Conservation (phyloP, 2,888 invertebrate genomes). For the Lithosia quadra region DNA sequence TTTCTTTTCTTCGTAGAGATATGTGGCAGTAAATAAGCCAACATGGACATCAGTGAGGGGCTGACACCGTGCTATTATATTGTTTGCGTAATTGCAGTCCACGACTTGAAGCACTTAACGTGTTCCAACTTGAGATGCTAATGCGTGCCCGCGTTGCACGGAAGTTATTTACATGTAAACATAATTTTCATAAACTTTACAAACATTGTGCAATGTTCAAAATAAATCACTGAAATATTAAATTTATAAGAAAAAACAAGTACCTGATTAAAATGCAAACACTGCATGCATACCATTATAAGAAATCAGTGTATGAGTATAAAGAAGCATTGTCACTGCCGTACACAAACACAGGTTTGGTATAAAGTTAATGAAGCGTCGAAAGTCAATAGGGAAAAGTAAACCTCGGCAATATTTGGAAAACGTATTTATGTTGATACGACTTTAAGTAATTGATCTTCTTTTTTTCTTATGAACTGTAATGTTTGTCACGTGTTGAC, state of each 20-base stretch:
- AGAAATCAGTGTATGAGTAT: slow-evolving; percentile 52
- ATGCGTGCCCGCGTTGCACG: slow-evolving; percentile 69
- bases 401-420: slow-evolving; percentile 65
- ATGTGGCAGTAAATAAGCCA: slow-evolving; percentile 68
- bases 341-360: slow-evolving; percentile 64
- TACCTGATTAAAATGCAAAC: slow-evolving; percentile 43
- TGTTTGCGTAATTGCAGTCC: slow-evolving; percentile 80
- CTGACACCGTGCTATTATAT: slow-evolving; percentile 78
- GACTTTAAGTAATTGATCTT: slow-evolving; percentile 52
- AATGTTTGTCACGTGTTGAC: slow-evolving; percentile 46
- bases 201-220: slow-evolving; percentile 24
- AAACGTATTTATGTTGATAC: slow-evolving; percentile 67
- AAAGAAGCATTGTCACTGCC: slow-evolving; percentile 52
- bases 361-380: slow-evolving; percentile 76
- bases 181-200: slow-evolving; percentile 29
- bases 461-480: slow-evolving; percentile 54
- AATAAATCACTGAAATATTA: slow-evolving; percentile 31
- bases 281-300: slow-evolving; percentile 39
- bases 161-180: slow-evolving; percentile 67
- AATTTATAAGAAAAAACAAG: slow-evolving; percentile 33
- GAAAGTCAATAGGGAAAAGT: slow-evolving; percentile 64
- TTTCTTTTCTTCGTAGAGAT: slow-evolving; percentile 70
- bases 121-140: slow-evolving; percentile 69
- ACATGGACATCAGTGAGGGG: slow-evolving; percentile 61
- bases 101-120: slow-evolving; percentile 65